Conservation (phyloP, 1,140 invertebrate species). For the Drosophila jambulina region DNA sequence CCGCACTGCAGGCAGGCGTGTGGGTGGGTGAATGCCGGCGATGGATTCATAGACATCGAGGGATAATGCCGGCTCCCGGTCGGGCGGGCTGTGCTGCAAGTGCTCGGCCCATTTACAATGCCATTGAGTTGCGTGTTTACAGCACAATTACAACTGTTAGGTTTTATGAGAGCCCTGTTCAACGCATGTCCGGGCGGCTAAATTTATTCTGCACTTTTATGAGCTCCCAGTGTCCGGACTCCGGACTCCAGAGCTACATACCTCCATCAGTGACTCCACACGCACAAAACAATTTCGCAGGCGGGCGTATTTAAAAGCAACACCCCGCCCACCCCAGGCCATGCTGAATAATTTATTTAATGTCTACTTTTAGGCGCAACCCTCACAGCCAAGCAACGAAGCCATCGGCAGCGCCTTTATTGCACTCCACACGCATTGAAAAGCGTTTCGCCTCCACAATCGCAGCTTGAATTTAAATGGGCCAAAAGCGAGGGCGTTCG, state of each 20-base stretch:
- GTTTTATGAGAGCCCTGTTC: constrained; percentile 74
- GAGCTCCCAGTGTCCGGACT: constrained; percentile 53
- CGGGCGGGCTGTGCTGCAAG: constrained; percentile 23
- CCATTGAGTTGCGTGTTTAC: constrained; percentile 83
- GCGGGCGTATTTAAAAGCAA: constrained; percentile 63
- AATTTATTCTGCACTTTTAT: constrained; percentile 79
- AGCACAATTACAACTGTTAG: constrained; percentile 82
- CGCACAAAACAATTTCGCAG: constrained; percentile 67
- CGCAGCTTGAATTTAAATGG: constrained; percentile 67
- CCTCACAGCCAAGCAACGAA: constrained; percentile 40
- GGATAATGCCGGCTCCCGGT: neutral
- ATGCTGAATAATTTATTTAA: constrained; percentile 81
- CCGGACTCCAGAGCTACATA: neutral
- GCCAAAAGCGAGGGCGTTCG: constrained; percentile 26
- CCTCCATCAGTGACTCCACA: constrained; percentile 3
- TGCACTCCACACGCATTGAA: constrained; percentile 57
- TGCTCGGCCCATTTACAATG: constrained; percentile 62
- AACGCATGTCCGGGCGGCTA: constrained; percentile 49
- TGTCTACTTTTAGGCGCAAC: constrained; percentile 77
- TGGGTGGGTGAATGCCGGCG: neutral
- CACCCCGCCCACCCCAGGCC: neutral
- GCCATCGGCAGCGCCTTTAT: constrained; percentile 69
- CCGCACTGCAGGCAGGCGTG: constrained; percentile 58
- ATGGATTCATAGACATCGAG: constrained; percentile 33
- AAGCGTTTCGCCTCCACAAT: constrained; percentile 40